Evolutionary conservation across 2,888 invertebrate genomes (phyloP), one percentile per base, ranked within the genome.

Genomic region (Eupelmus urozonus): DNA sequence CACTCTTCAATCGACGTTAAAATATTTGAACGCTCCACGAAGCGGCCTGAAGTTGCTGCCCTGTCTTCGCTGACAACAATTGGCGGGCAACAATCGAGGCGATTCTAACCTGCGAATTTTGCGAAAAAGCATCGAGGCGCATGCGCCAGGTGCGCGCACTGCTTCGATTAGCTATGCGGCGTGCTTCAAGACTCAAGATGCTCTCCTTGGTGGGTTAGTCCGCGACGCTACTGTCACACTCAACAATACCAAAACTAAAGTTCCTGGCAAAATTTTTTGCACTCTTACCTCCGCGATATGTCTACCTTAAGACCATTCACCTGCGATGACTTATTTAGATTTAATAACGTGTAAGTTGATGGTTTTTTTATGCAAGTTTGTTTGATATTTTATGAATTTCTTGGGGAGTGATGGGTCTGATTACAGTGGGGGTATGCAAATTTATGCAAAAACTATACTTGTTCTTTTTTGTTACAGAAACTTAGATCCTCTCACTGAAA

Each of bases 401-500:
- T n/a, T n/a, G n/a, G n/a, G n/a, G n/a, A n/a, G n/a, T n/a, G n/a
- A n/a, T n/a, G n/a, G n/a, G n/a, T n/a, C n/a, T n/a, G n/a, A n/a
- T n/a, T 42, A 29, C n/a, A 49, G 4, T 23, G n/a, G n/a, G n/a
- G n/a, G 7, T 34, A 60, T 42, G 13, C 45, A 62, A 49, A 55
- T 70, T 62, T 18, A 55, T 76, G 59, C 23, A 40, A 57, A 72
- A 60, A 53, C 65, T 45, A 40, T 29, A 23, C 62, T 59, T 45
- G 34, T 63, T 55, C n/a, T 74, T 85, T 84, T 84, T 81, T 85
- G 81, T 92, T 93, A 78, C 91, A 98, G 98, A 78, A 99, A 99
- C 90, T 92, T 99, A 88, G 99, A 99, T 90, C 97, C 98, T 0
- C 91, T 98, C 69, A 99, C 99, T 3, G 99, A 99, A 92, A 99